A percentile compares a stretch with the other conserved stretches of the same genome.
Evolutionary conservation across 2,113 vertebrate species (phyloP).

Genomic region (Tyrannus savana): DNA sequence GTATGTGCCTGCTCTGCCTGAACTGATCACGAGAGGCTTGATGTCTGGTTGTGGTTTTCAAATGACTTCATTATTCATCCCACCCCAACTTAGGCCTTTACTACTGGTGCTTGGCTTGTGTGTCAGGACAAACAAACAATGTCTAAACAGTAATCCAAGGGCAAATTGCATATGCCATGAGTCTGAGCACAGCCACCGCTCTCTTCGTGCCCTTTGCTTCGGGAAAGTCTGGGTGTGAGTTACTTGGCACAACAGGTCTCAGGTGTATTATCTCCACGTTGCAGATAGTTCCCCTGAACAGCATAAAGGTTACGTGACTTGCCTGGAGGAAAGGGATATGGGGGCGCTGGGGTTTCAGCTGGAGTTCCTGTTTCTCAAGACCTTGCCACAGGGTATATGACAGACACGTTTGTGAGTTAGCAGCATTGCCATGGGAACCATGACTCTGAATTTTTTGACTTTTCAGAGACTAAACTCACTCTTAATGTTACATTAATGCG

Average conservation of each 20-base stretch:
- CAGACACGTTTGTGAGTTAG: neutral
- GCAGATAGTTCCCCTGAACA: neutral
- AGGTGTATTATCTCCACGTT: neutral
- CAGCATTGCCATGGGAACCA: constrained; percentile 16
- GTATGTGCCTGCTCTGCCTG: neutral
- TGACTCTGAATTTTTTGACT: neutral
- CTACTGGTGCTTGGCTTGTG: neutral
- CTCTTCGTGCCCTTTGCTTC: neutral
- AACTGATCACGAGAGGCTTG: neutral
- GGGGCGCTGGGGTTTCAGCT: neutral
- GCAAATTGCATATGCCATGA: neutral
- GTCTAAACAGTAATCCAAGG: constrained; percentile 12
- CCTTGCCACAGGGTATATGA: constrained; percentile 8
- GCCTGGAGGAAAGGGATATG: neutral
- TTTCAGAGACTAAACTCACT: constrained; percentile 8
- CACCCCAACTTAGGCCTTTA: constrained; percentile 1
- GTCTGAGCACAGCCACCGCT: neutral
- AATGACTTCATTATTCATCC: neutral
- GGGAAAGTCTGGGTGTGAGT: neutral
- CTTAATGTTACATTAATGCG: neutral
- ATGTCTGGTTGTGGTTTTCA: neutral
- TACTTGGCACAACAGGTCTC: neutral
- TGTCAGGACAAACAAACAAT: constrained; percentile 9
- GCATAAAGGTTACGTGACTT: neutral
- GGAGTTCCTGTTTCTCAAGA: constrained; percentile 37